Evolutionary conservation across 2,888 invertebrate genomes (phyloP), one percentile per base, ranked within the genome.

Genomic region (Pasiphila rectangulata): DNA sequence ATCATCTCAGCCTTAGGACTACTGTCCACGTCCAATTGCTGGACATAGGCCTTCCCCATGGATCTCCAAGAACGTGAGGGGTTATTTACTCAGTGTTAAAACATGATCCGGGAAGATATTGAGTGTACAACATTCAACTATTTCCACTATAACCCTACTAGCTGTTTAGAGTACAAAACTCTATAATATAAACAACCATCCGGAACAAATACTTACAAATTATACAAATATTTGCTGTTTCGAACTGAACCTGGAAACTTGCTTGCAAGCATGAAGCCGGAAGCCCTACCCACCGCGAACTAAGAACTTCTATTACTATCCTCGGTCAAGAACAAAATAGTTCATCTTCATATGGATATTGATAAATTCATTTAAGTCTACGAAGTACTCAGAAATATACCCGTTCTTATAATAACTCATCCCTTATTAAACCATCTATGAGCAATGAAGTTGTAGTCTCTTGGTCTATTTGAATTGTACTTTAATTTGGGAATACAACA

Each of bases 401-500:
- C n/a, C n/a, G n/a, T n/a, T n/a, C n/a, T n/a, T n/a, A n/a, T n/a
- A n/a, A n/a, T 21, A 21, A 4, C 3, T 2, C 5, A 10, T 32
- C n/a, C n/a, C 10, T 32, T 32, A n/a, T 32, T 9, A 2, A 37
- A 4, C 42, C 19, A 35, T 25, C 10, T 16, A 36, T 41, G 12
- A 16, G 32, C 25, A 38, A 38, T 47, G 32, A 29, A 36, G 35
- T 16, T 24, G 15, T 39, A 39, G 12, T 12, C 24, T 30, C 43
- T 34, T 20, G 9, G 34, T 29, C 25, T 49, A 49, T 46, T 49
- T 40, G 43, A 49, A 41, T 34, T 27, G 25, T 40, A 17, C 24
- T 39, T 21, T 35, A 45, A 34, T 49, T 40, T 46, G 43, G 35
- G 39, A 53, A 53, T 20, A 23, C 23, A 46, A 40, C 35, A 30